Evolutionary conservation across 2,113 vertebrate species (phyloP), one percentile per base, ranked within the genome.

Genomic region (Dunckerocampus dactyliophorus): DNA sequence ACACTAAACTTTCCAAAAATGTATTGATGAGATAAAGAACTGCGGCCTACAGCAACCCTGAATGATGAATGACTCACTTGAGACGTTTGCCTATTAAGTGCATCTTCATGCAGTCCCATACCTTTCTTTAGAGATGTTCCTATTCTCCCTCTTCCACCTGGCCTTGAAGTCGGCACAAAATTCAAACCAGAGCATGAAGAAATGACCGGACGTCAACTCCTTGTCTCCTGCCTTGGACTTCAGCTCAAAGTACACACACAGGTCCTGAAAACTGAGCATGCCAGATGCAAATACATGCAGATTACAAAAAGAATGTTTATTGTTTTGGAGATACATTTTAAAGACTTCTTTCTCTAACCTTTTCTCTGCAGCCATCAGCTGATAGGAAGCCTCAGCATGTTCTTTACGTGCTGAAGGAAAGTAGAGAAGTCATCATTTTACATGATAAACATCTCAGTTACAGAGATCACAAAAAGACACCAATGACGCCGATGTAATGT

Each of bases 111-210:
- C 7, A 11, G 42, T 42, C 19, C 20, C 22, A 50, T 60, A 84
- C 95, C 94, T 92, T 84, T 95, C 91, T 71, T 94, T 95, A 20
- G 93, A 96, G 88, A 99, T 91, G 72, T 45, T 91, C 89, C 96
- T 96, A 88, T 92, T 98, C 85, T 98, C 97, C 66, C 85, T 89
- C 82, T 97, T 97, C 96, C 96, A 99, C 74, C 94, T 91, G 47
- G 79, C 88, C 90, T 97, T 98, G 85, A 99, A 95, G 87, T 99
- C 97, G 8, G 90, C 90, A 79, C 94, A 95, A 90, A 99, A 99
- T 81, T 98, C 97, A 2, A 95, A 96, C 97, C 97, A 99, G 71
- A 98, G 89, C 81, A 83, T 93, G 87, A 98, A 97, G 88, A 97
- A 85, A 20, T 94, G 89, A 77, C 84, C 87, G 9, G 93, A 87